A percentile compares a stretch with the other conserved stretches of the same genome.
Conservation (phyloP, 2,888 invertebrate species). For the Mimumesa dahlbomi region DNA sequence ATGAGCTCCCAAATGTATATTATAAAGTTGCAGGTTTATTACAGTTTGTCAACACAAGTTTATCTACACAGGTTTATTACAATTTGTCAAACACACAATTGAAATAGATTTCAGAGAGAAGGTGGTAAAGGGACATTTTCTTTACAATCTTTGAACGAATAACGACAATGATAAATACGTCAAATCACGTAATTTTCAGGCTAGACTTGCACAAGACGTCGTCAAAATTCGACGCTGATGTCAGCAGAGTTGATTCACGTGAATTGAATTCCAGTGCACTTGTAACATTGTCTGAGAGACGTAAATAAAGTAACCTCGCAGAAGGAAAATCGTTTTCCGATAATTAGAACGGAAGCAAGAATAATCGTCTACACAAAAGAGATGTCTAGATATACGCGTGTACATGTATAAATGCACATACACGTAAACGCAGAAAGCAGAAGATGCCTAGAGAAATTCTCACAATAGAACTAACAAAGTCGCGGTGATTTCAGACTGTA, state of each 20-base stretch:
- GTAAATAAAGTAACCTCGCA: constrained; percentile 28
- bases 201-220: not conserved
- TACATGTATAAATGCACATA: not conserved
- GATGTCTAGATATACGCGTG: not conserved
- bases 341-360: constrained; percentile 30
- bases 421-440: not conserved
- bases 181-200: constrained; percentile 22
- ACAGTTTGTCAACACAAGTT: no score
- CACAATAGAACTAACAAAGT: constrained; percentile 62
- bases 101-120: no score
- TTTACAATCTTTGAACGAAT: no score
- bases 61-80: no score
- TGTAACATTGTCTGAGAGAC: not conserved
- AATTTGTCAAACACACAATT: no score
- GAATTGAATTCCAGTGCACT: not conserved
- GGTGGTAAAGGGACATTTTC: no score
- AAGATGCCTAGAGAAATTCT: constrained; percentile 51
- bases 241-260: constrained; percentile 12
- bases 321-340: constrained; percentile 22
- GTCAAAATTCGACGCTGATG: constrained; percentile 22
- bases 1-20: no score
- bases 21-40: no score
- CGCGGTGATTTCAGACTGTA: constrained; percentile 70
- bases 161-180: constrained; percentile 31
- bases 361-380: constrained; percentile 5